Base-by-base conservation (phyloP, 2,888 invertebrate species). In the Dermolepida albohirtum region DNA sequence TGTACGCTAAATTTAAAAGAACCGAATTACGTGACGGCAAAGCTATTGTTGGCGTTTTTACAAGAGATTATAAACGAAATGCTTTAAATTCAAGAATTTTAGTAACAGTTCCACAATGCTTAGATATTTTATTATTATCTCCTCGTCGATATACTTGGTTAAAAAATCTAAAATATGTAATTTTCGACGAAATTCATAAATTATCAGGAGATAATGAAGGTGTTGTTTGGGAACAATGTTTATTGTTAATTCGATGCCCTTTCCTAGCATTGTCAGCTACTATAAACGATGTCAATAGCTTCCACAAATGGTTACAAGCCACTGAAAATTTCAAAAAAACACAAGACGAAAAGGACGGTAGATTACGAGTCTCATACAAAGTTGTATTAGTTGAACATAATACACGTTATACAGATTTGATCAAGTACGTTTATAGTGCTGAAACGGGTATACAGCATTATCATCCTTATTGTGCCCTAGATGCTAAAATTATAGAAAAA, bases 111-210 rank as follows among this genome's bases (percentile, higher is more conserved):
- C 75, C 75, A 6, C 71, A 74, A 49, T 75, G 74, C 44, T 63
- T 75, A n/a, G 75, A 74, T 59, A 55, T 74, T n/a, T 64, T 75
- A 41, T 65, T 75, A 7, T 44, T 75, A 47, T 75, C 74, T 12
- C 73, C 74, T 34, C 66, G 71, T 10, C 64, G 67, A 6, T 69
- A 72, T 52, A 51, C 64, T 12, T 75, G 75, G 75, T 63, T 65
- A 4, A 71, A 70, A 54, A 65, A 59, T 22, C 43, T 64, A 70
- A 68, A 69, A 16, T 75, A 74, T 63, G 72, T 72, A 8, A 74
- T 75, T 50, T 74, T 75, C 62, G 75, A 75, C 70, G 75, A 75
- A 71, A 71, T 74, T 12, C 75, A 75, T 52, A 72, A 73, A 64
- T 66, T 75, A 64, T 68, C 71, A n/a, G 73, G 73, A 8, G 57